These are phyloP conservation scores for Falco rusticolus DNA, from an alignment of 2,797 vertebrate genomes.

Conservation along the genomic window DNA sequence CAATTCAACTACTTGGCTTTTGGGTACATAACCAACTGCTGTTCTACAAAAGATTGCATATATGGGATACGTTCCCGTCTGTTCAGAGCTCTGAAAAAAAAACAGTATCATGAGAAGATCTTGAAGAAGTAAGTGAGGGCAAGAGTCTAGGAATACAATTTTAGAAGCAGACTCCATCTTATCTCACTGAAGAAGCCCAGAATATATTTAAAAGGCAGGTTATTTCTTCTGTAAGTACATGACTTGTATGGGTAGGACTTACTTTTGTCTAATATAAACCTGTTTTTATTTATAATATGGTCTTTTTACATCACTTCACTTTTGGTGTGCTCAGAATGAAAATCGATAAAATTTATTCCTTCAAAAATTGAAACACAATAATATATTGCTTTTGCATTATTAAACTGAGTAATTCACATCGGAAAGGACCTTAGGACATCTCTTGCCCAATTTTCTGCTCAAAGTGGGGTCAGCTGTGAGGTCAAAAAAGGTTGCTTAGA, in stretches of 20 bases:
- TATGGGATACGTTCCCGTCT: background rate
- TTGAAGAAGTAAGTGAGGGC: background rate
- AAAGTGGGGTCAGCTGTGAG: too few relatives aligned
- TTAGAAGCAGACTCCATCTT: background rate
- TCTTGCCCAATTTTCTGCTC: too few relatives aligned
- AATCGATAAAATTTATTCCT: background rate
- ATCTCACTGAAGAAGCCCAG: background rate
- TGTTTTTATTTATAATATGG: background rate
- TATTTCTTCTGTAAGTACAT: background rate
- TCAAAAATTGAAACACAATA: background rate
- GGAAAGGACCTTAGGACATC: too few relatives aligned
- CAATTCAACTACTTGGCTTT: background rate
- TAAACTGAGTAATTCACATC: background rate
- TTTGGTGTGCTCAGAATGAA: background rate
- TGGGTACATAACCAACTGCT: background rate
- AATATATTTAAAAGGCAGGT: background rate
- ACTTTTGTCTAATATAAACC: background rate
- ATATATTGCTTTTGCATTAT: background rate
- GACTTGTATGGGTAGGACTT: background rate
- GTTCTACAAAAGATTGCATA: background rate
- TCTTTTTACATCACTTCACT: background rate
- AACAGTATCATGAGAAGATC: background rate
- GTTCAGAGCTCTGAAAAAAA: background rate
- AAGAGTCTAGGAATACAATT: background rate
- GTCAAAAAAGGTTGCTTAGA: too few relatives aligned